phyloP scores from a whole-genome alignment of 1,140 invertebrate species.

The Drosophila rufa region DNA sequence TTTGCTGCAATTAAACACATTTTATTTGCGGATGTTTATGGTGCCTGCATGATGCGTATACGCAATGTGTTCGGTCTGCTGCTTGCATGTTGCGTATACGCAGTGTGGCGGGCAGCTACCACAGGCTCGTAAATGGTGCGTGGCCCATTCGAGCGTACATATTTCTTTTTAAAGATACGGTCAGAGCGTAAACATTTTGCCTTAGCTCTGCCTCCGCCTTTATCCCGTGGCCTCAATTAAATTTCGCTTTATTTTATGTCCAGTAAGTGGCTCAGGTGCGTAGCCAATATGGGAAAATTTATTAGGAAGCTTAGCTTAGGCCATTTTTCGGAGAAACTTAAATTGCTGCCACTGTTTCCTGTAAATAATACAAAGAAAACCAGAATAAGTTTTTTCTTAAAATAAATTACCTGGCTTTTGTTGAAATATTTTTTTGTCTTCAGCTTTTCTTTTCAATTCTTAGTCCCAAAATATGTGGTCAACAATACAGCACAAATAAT shows the following conservation, averaged over 20 bases:
- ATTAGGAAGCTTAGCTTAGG: slow-evolving; percentile 57
- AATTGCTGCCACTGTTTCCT: background rate
- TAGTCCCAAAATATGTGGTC: background rate
- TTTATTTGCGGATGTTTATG: slow-evolving; percentile 73
- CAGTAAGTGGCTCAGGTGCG: slow-evolving; percentile 61
- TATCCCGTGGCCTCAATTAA: slow-evolving; percentile 56
- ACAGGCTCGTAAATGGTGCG: slow-evolving; percentile 60
- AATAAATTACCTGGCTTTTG: background rate
- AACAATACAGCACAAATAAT: background rate
- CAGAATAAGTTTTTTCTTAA: no score
- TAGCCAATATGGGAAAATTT: slow-evolving; percentile 53
- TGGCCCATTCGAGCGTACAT: slow-evolving; percentile 38
- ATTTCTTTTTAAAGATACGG: slow-evolving; percentile 66
- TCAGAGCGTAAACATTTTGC: slow-evolving; percentile 54
- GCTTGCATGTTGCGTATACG: slow-evolving; percentile 45
- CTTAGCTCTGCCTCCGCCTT: slow-evolving; percentile 1
- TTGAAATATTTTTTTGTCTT: background rate
- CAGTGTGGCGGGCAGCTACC: slow-evolving; percentile 7
- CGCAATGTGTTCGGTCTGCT: slow-evolving; percentile 61
- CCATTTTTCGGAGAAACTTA: background rate
- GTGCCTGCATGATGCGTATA: slow-evolving; percentile 73
- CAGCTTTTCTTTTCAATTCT: background rate
- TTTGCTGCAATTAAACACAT: slow-evolving; percentile 75
- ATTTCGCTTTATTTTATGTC: slow-evolving; percentile 68
- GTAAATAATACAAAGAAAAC: background rate